A percentile compares a stretch with the other conserved stretches of the same genome.
These are phyloP conservation scores for Morpho achilles DNA, from an alignment of 2,888 invertebrate genomes.

Conservation along the genomic window DNA sequence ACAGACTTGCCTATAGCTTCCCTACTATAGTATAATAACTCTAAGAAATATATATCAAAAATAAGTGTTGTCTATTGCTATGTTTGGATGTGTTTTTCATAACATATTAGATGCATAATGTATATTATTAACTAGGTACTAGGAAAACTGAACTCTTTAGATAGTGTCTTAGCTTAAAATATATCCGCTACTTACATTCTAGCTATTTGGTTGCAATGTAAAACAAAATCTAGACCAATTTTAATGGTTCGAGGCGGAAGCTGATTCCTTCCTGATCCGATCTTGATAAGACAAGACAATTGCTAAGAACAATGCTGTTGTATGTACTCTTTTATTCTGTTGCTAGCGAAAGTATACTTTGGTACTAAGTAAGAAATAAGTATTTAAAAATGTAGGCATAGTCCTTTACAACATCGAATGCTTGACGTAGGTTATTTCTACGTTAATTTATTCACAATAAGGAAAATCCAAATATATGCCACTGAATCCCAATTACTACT, in stretches of 20 bases:
- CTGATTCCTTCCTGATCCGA: slow-evolving; percentile 18
- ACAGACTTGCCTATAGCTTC: too few species aligned
- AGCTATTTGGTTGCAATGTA: slow-evolving; percentile 7
- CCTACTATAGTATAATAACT: too few species aligned
- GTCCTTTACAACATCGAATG: too few species aligned
- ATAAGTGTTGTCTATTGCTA: too few species aligned
- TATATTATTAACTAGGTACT: not conserved
- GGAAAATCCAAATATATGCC: too few species aligned
- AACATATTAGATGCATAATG: not conserved
- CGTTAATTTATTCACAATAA: too few species aligned
- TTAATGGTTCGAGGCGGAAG: slow-evolving; percentile 13
- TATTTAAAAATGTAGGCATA: too few species aligned
- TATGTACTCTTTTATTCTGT: slow-evolving; percentile 1
- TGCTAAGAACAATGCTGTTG: slow-evolving; percentile 17
- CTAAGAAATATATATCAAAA: too few species aligned
- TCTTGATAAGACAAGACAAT: slow-evolving; percentile 22
- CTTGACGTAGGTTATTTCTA: too few species aligned
- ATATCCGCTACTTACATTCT: slow-evolving; percentile 4
- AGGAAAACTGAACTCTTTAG: not conserved
- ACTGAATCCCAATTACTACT: too few species aligned
- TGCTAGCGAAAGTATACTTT: slow-evolving; percentile 1
- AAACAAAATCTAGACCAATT: slow-evolving; percentile 13
- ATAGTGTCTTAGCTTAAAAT: not conserved
- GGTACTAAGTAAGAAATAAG: not conserved
- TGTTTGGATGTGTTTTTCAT: too few species aligned